Base-by-base conservation (phyloP, 2,888 invertebrate species). In the Lucinisca nassula region DNA sequence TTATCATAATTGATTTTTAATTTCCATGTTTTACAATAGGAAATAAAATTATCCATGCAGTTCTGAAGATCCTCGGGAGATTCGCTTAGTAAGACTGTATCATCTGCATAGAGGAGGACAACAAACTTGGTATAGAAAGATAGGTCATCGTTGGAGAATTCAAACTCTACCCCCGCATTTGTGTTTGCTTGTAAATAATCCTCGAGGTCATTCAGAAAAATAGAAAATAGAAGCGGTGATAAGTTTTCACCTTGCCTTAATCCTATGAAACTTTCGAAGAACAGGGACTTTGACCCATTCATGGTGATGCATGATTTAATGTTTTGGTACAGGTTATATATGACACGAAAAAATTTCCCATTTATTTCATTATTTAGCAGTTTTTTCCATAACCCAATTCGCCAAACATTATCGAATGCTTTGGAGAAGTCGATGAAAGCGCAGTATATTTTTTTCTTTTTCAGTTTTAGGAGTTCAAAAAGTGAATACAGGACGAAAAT, bases 381-480 rank as follows among this genome's bases (percentile, higher is more conserved):
- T 76, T 76, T 76, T 8, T 76, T 38, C 76, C 76, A 76, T 17
- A 76, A 27, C 8, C 76, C 76, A 21, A 51, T 32, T 27, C 76
- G 49, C 76, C 76, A 76, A 14, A 51, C 76, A 24, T 17, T 45
- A 45, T 45, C 45, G 45, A 45, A 45, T 12, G 45, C 45, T 51
- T 76, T 38, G 17, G 76, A 51, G 35, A 76, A 76, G 30, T 76
- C 76, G 10, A 76, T 45, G 2, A 51, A 77, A 37, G 77, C n/a
- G 32, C 77, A 77, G 6, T 51, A 35, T 35, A 58, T 21, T 35
- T 77, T 77, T n/a, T 37, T 30, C 2, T 77, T 51, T 35, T 55
- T 27, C 27, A 30, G 32, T 77, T 58, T 55, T 4, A 55, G 12
- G 21, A 77, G 49, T 51, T 55, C 77, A 35, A 37, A 51, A 21